Base-by-base conservation (phyloP, 2,888 invertebrate genomes). In the Ypsolopha scabrella region DNA sequence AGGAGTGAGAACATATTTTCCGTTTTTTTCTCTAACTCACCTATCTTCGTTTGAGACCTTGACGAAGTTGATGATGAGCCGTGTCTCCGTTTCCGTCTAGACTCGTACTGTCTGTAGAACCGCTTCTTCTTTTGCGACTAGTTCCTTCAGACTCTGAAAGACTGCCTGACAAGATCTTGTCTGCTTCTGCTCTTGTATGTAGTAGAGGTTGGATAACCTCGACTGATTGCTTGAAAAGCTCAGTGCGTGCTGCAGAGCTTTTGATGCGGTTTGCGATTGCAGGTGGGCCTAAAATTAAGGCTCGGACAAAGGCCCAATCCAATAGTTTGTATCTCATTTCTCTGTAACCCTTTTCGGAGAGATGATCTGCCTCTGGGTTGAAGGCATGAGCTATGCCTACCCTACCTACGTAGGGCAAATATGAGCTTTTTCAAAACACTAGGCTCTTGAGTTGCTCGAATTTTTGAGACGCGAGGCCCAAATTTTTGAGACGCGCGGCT, bases 221-320 rank as follows among this genome's bases (percentile, higher is more conserved):
- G 7, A 50, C 33, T 7, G 41, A 41, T 14, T 41, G 41, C 11
- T 50, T 41, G 10, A 50, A 50, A 7, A 41, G 11, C 41, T 50
- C 50, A 14, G 50, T 54, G 38, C 48, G 47, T 1, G 37, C 51
- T 13, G 56, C 53, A 7, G 57, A 57, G 13, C 56, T 55, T 39
- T 55, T 51, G 14, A 58, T 52, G 24, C 53, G 46, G 14, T 55
- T 50, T 14, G 54, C 56, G 14, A 57, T 52, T 9, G 44, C 52
- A 8, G 57, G 50, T 4, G 57, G 57, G 10, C 54, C 48, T 13
- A 55, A 52, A 39, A 58, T 58, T 2, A 58, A 51, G 8, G 53
- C 55, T 9, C 51, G 36, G 46, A 57, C 57, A 38, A 60, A 55
- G 9, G 52, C 48, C 61, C 61, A 62, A 13, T 54, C 49, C 6